These are phyloP conservation scores for Leistus spinibarbis DNA, from an alignment of 2,888 invertebrate species.

Conservation along the genomic window DNA sequence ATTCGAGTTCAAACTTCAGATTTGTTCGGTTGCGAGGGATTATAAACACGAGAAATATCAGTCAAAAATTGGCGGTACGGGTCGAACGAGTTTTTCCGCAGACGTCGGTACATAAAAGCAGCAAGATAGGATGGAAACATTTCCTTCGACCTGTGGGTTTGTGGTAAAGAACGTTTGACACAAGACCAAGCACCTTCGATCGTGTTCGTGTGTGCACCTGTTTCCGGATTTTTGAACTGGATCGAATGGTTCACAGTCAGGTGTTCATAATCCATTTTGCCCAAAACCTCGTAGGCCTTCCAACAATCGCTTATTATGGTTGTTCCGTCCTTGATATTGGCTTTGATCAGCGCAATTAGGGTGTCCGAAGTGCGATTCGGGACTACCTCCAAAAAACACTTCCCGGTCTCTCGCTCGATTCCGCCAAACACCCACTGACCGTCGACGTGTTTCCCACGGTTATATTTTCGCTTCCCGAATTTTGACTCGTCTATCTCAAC, in stretches of 20 bases:
- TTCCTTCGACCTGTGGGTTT: neutral
- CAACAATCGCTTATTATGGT: too few species aligned
- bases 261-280: too few species aligned
- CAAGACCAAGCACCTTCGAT: slow-evolving; percentile 8
- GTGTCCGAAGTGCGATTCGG: too few species aligned
- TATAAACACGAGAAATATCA: too few species aligned
- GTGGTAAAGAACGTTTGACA: neutral
- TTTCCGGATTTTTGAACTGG: slow-evolving; percentile 24
- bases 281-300: too few species aligned
- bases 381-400: slow-evolving; percentile 20
- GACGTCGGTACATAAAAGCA: neutral
- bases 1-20: too few species aligned
- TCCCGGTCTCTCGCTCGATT: slow-evolving; percentile 15
- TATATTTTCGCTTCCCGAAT: slow-evolving; percentile 36
- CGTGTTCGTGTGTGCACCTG: slow-evolving; percentile 17
- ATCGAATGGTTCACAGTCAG: neutral
- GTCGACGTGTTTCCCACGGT: slow-evolving; percentile 18
- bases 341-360: too few species aligned
- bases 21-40: too few species aligned
- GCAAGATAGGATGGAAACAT: too few species aligned
- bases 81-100: too few species aligned
- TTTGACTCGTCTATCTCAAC: slow-evolving; percentile 34
- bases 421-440: slow-evolving; percentile 38
- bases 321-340: too few species aligned
- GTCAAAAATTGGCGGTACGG: too few species aligned